Evolutionary conservation across 2,888 invertebrate species (phyloP).

Genomic region (Margaritifera margaritifera): DNA sequence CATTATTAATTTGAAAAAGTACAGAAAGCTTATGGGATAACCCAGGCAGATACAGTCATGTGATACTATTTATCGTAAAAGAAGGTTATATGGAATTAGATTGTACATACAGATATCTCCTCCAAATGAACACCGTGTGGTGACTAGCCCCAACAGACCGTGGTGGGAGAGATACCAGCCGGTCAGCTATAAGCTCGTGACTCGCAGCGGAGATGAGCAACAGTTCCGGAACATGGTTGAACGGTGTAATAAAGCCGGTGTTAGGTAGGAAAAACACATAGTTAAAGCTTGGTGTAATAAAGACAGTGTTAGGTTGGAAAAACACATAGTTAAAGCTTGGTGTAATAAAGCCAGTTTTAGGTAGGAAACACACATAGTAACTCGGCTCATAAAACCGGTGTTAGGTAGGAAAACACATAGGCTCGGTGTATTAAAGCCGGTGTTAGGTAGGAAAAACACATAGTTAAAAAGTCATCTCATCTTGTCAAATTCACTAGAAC

Average conservation of each 20-base stretch:
- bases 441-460: constrained; percentile 48
- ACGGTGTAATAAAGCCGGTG: constrained; percentile 55
- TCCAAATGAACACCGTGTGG: constrained; percentile 60
- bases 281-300: constrained; percentile 47
- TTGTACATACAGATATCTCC: constrained; percentile 54
- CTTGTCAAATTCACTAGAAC: too few species aligned
- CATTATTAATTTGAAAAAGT: too few species aligned
- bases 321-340: constrained; percentile 1
- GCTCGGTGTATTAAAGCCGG: constrained; percentile 57
- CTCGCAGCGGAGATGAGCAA: constrained; percentile 59
- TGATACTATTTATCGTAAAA: too few species aligned
- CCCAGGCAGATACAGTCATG: too few species aligned
- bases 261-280: constrained; percentile 44
- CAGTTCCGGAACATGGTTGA: constrained; percentile 59
- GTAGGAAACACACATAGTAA: constrained; percentile 24
- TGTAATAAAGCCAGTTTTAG: constrained; percentile 61
- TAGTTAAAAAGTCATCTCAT: too few species aligned
- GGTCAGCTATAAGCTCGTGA: constrained; percentile 58
- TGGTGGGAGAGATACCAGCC: constrained; percentile 69
- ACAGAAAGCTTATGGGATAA: too few species aligned
- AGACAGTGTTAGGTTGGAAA: constrained; percentile 55
- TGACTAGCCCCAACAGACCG: constrained; percentile 57
- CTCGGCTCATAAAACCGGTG: constrained; percentile 54
- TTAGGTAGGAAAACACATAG: constrained; percentile 57
- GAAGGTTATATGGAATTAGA: too few species aligned